Evolutionary conservation across 2,888 invertebrate species (phyloP), one percentile per base, ranked within the genome.

Genomic region (Andricus curvator): DNA sequence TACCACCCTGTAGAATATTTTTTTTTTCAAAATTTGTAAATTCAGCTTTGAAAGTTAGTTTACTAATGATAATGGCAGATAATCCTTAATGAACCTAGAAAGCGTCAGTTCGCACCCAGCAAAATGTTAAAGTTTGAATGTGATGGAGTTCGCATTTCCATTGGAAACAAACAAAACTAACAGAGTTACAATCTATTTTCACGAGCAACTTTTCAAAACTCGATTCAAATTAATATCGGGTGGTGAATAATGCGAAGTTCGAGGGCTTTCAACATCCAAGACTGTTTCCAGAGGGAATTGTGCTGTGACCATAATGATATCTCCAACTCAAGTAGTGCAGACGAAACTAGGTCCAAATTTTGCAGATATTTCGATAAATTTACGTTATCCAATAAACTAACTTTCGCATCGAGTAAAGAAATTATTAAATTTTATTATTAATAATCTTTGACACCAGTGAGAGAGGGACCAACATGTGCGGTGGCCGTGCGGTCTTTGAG

Each of bases 151-250:
- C 20, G 51, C 48, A 44, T 70, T 70, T 51, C 51, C 29, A 51
- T 8, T 20, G 25, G 17, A 25, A 51, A 70, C 22, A 68, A 68
- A 68, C 29, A 70, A 70, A 70, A 51, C 29, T 70, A 70, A 29
- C 20, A 70, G 29, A 70, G 25, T 51, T 70, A 29, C 51, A 51
- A 70, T 70, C 70, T 17, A 70, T 70, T 51, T 70, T 51, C 29
- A 29, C 20, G 51, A 51, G 29, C n/a, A 70, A 70, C 51, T 70
- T 70, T 25, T 29, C 70, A 29, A 51, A 48, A 70, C 70, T 51
- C 70, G 70, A 70, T 51, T 70, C 51, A 70, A 70, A 70, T 70
- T 70, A 70, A 51, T 70, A 70, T 70, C 17, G 70, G 33, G 5
- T 48, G 70, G 17, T 70, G 70, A 70, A 70, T 70, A 70, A 70